Conservation (phyloP, 2,888 invertebrate genomes). For the Cephus nigrinus region DNA sequence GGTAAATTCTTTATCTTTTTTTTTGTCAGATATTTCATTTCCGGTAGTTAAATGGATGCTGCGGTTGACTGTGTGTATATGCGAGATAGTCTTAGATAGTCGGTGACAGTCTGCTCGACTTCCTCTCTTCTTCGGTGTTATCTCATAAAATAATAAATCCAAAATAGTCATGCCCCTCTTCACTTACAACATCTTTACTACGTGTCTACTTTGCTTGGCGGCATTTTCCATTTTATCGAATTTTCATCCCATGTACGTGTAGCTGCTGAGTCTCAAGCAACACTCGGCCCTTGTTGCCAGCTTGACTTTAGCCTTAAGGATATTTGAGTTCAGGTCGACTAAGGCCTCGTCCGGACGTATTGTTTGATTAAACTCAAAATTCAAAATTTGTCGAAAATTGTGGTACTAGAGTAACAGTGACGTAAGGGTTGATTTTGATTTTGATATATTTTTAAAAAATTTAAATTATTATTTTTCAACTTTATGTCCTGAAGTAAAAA, state of each 20-base stretch:
- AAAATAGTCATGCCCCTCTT: not conserved
- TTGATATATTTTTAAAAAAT: not conserved
- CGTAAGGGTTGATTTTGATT: not conserved
- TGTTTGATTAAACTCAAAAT: too few species aligned
- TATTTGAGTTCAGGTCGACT: not conserved
- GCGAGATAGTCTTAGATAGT: not conserved
- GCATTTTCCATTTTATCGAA: not conserved
- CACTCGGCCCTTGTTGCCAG: not conserved
- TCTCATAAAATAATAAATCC: too few species aligned
- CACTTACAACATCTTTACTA: rapidly evolving
- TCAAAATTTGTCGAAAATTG: not conserved
- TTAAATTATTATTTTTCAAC: not conserved
- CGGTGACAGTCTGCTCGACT: not conserved
- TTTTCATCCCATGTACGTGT: not conserved
- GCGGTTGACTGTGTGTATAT: too few species aligned
- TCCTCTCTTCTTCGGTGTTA: not conserved
- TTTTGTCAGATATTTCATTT: not conserved
- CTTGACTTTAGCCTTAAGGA: not conserved
- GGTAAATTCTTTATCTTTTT: not conserved
- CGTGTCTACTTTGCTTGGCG: not conserved
- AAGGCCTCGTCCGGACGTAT: not conserved
- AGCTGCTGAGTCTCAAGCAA: not conserved
- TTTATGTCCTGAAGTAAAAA: not conserved
- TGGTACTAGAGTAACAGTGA: not conserved
- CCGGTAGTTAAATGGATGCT: not conserved